These are phyloP conservation scores for Meandrina meandrites DNA, from an alignment of 92 coral and sea anemone genomes.

Conservation along the genomic window DNA sequence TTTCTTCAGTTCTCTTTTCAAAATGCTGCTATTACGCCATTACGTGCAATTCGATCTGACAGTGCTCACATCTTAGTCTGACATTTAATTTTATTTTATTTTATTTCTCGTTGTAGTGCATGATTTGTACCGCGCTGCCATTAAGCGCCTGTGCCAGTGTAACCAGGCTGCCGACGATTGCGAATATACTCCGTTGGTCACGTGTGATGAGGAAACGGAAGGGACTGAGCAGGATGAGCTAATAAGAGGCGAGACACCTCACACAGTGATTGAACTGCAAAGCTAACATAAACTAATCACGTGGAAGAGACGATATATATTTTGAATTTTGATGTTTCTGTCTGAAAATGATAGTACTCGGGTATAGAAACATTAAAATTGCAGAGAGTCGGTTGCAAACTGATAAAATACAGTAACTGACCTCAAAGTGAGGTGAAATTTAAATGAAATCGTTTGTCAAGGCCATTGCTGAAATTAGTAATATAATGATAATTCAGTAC, in stretches of 20 bases:
- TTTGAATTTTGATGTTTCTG: neutral
- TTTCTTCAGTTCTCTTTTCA: too few relatives aligned
- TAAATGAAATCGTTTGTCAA: neutral
- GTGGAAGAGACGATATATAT: neutral
- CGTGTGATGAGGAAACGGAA: conserved; percentile 70
- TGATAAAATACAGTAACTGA: neutral
- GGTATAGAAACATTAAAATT: neutral
- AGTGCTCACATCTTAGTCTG: too few relatives aligned
- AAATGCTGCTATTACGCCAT: too few relatives aligned
- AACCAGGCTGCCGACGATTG: conserved; percentile 56
- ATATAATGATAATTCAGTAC: too few relatives aligned
- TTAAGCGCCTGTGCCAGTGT: conserved; percentile 72
- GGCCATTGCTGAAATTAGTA: neutral
- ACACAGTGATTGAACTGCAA: conserved; percentile 31
- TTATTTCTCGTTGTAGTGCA: conserved; percentile 52
- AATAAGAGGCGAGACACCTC: conserved; percentile 15
- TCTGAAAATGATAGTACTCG: neutral
- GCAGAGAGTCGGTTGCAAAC: neutral
- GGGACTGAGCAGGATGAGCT: conserved; percentile 36
- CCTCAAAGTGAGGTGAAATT: neutral
- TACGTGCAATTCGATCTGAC: too few relatives aligned
- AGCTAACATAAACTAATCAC: conserved; percentile 14
- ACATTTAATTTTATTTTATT: too few relatives aligned
- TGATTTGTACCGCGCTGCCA: conserved; percentile 57
- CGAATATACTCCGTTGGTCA: conserved; percentile 82